Evolutionary conservation across 2,113 vertebrate species (phyloP).

Genomic region (Lampris megalopsis): DNA sequence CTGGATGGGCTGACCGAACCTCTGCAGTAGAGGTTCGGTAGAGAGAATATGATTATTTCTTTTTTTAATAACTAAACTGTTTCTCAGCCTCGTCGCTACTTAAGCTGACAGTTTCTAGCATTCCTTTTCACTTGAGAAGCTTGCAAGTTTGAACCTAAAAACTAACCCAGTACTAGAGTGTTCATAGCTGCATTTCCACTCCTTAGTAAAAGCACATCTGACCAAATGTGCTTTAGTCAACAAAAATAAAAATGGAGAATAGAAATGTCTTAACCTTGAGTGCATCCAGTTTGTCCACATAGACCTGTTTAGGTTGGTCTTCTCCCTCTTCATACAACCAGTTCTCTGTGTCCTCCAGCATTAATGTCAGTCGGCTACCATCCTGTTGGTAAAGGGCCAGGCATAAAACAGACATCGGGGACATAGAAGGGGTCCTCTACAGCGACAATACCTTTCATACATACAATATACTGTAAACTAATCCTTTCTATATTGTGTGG

Average conservation of each 20-base stretch:
- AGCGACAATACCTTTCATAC: background rate
- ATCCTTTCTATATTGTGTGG: background rate
- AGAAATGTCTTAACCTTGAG: slow-evolving; percentile 83
- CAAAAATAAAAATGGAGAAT: background rate
- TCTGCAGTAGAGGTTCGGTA: slow-evolving; percentile 76
- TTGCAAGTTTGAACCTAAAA: background rate
- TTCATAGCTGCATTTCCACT: background rate
- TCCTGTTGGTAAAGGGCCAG: slow-evolving; percentile 69
- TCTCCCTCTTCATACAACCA: slow-evolving; percentile 98
- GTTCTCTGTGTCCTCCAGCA: slow-evolving; percentile 93
- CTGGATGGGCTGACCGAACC: slow-evolving; percentile 91
- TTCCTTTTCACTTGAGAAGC: background rate
- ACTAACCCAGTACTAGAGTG: background rate
- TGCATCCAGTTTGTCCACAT: slow-evolving; percentile 92
- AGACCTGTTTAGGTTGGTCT: slow-evolving; percentile 94
- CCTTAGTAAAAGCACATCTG: background rate
- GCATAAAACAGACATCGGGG: background rate
- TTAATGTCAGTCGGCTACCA: slow-evolving; percentile 84
- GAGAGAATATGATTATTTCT: background rate
- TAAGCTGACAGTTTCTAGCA: background rate
- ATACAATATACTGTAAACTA: background rate
- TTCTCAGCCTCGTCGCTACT: too few species aligned
- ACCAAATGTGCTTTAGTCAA: background rate
- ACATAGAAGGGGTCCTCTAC: background rate
- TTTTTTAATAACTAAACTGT: background rate